These are phyloP conservation scores for Spodoptera littoralis DNA, from an alignment of 2,888 invertebrate species.

Conservation along the genomic window DNA sequence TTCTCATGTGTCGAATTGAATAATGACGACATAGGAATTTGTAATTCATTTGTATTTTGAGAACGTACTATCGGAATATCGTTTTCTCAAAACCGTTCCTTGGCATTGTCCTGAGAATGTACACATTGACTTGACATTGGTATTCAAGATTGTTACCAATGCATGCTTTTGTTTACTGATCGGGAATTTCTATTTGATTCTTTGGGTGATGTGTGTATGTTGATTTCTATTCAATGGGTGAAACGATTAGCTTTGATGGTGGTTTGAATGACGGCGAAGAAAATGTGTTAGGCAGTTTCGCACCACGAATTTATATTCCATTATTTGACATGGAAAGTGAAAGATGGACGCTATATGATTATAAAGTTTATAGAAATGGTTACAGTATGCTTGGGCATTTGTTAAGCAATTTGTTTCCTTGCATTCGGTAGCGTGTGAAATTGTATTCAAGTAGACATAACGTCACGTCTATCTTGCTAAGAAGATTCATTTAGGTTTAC, in stretches of 20 bases:
- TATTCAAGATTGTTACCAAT: slow-evolving; percentile 69
- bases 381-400: slow-evolving; percentile 19
- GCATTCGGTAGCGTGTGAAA: slow-evolving; percentile 14
- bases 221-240: slow-evolving; percentile 63
- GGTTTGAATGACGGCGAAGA: slow-evolving; percentile 55
- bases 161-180: slow-evolving; percentile 77
- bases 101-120: slow-evolving; percentile 81
- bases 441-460: background rate
- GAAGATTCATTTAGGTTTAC: too few species aligned
- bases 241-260: slow-evolving; percentile 59
- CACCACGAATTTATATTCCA: slow-evolving; percentile 57
- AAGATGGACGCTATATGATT: slow-evolving; percentile 45
- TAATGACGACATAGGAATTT: slow-evolving; percentile 80
- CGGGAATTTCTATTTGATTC: slow-evolving; percentile 71
- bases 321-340: slow-evolving; percentile 61
- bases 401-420: slow-evolving; percentile 14
- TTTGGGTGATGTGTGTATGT: slow-evolving; percentile 63
- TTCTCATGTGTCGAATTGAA: slow-evolving; percentile 81
- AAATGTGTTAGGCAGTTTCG: slow-evolving; percentile 48
- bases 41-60: slow-evolving; percentile 77
- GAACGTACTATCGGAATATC: slow-evolving; percentile 81
- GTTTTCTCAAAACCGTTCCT: slow-evolving; percentile 87
- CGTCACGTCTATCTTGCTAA: too few species aligned
- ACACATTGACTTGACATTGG: slow-evolving; percentile 71
- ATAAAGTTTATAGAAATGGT: slow-evolving; percentile 46